A percentile compares a stretch with the other conserved stretches of the same genome.
Conservation (phyloP, 2,888 invertebrate genomes). For the Margaritifera margaritifera region DNA sequence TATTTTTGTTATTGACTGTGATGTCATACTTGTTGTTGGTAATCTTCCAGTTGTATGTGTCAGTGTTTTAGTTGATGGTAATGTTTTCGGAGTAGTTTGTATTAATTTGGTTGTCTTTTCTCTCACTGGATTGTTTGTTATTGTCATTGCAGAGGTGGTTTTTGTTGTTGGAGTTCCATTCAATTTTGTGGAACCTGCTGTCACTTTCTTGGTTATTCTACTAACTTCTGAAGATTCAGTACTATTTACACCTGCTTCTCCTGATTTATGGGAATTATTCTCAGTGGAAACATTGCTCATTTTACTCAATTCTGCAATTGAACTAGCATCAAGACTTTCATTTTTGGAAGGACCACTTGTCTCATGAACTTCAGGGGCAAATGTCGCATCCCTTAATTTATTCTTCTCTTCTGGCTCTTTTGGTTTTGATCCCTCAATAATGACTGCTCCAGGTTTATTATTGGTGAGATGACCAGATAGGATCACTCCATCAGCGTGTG, state of each 20-base stretch:
- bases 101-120: neutral
- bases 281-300: neutral
- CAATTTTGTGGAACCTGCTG: constrained; percentile 16
- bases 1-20: constrained; percentile 18
- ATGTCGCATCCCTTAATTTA: too few species aligned
- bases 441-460: too few species aligned
- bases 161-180: constrained; percentile 23
- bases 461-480: too few species aligned
- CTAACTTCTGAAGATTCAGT: neutral
- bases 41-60: neutral
- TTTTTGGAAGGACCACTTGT: too few species aligned
- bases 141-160: constrained; percentile 19
- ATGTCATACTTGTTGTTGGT: constrained; percentile 11
- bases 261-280: neutral
- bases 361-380: too few species aligned
- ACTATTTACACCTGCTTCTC: neutral
- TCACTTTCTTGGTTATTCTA: constrained; percentile 12
- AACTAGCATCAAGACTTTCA: too few species aligned
- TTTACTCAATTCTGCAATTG: neutral
- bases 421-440: too few species aligned
- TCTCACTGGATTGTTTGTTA: neutral
- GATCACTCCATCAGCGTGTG: too few species aligned
- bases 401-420: too few species aligned
- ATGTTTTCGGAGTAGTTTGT: constrained; percentile 15
- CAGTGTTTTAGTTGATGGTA: constrained; percentile 21